Conservation (phyloP, 2,797 vertebrate genomes). For the Enteromius anoplus region DNA sequence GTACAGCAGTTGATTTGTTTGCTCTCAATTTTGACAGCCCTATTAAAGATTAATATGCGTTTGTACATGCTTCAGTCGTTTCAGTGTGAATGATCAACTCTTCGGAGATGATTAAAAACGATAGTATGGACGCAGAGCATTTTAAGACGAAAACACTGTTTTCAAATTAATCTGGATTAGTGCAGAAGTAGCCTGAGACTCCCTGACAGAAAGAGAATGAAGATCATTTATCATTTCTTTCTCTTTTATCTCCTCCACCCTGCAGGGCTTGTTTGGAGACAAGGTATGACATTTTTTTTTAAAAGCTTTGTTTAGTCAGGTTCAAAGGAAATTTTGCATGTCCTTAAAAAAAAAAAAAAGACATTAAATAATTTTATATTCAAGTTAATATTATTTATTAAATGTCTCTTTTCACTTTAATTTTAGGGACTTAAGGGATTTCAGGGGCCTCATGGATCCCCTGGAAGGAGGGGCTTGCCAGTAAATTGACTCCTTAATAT, state of each 20-base stretch:
- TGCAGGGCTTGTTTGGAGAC: conserved; percentile 82
- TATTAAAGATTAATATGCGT: too few relatives aligned
- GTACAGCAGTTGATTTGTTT: too few relatives aligned
- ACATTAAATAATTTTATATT: not conserved
- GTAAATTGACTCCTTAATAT: conserved; percentile 67
- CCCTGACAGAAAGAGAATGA: conserved; percentile 17
- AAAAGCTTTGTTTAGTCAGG: conserved; percentile 7
- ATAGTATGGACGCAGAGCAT: too few relatives aligned
- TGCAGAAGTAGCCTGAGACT: too few relatives aligned
- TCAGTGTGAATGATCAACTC: too few relatives aligned
- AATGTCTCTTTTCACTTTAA: conserved; percentile 27
- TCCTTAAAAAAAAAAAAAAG: not conserved
- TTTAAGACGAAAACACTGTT: too few relatives aligned
- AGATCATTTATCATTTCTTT: conserved; percentile 41
- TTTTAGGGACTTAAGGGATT: conserved; percentile 88
- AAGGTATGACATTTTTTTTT: conserved; percentile 77
- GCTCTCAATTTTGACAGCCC: too few relatives aligned
- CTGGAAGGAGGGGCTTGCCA: conserved; percentile 77
- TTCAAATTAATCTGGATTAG: too few relatives aligned
- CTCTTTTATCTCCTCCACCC: conserved; percentile 58
- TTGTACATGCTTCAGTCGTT: too few relatives aligned
- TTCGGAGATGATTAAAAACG: too few relatives aligned
- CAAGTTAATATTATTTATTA: not conserved
- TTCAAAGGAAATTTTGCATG: conserved; percentile 11
- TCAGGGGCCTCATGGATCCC: conserved; percentile 76